Conservation (phyloP, 2,888 invertebrate species). For the Blastobasis adustella region DNA sequence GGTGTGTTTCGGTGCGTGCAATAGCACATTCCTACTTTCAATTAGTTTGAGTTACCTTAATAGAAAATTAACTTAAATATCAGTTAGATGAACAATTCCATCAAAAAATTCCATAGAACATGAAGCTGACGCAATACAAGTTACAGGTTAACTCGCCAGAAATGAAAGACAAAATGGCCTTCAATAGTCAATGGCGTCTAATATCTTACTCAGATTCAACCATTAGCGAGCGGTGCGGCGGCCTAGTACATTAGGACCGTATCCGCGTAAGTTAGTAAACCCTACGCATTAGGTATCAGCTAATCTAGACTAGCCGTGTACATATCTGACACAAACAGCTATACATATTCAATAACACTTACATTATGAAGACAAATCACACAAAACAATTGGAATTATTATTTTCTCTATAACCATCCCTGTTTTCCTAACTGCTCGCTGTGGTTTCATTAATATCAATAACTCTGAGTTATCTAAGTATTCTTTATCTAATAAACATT, state of each 20-base stretch:
- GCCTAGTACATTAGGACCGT: constrained; percentile 31
- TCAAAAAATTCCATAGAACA: constrained; percentile 59
- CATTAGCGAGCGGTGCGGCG: constrained; percentile 59
- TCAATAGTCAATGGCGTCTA: constrained; percentile 22
- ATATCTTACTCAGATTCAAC: constrained; percentile 47
- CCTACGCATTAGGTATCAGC: constrained; percentile 41
- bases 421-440: constrained; percentile 73
- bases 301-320: constrained; percentile 59
- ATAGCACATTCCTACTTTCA: constrained; percentile 68
- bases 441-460: constrained; percentile 58
- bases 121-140: constrained; percentile 21
- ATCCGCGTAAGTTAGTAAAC: constrained; percentile 26
- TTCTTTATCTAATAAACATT: constrained; percentile 66
- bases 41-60: constrained; percentile 44
- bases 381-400: constrained; percentile 61
- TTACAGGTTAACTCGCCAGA: constrained; percentile 2
- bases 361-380: constrained; percentile 65
- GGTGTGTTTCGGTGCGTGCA: constrained; percentile 70
- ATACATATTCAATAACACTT: constrained; percentile 71
- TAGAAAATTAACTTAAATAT: constrained; percentile 41
- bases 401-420: constrained; percentile 67
- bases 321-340: constrained; percentile 56
- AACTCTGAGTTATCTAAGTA: constrained; percentile 65
- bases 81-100: constrained; percentile 53
- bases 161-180: constrained; percentile 20